A percentile compares a stretch with the other conserved stretches of the same genome.
Evolutionary conservation across 35 echinoderm and acorn worm genomes (phyloP).

Genomic region (Acanthaster planci): DNA sequence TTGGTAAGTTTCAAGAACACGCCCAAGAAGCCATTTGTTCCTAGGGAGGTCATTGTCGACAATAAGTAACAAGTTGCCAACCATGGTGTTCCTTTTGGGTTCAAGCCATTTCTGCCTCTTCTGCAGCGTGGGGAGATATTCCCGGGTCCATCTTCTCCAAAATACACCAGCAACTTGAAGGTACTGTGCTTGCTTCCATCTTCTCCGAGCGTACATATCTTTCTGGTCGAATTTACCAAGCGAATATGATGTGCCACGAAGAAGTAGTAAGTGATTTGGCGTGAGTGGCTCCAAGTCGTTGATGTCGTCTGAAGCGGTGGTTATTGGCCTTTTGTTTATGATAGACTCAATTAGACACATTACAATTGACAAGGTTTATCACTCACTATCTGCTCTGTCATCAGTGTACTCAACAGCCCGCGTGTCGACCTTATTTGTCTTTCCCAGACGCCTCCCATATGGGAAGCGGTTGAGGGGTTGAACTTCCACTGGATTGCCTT

Average conservation of each 20-base stretch:
- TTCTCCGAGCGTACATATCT: conserved; percentile 16
- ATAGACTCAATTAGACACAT: conserved; percentile 44
- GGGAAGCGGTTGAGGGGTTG: conserved; percentile 54
- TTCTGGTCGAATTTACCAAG: conserved; percentile 9
- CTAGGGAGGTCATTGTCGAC: conserved; percentile 16
- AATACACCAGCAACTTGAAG: conserved; percentile 24
- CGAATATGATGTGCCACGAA: background rate
- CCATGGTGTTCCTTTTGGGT: conserved; percentile 25
- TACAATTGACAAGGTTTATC: conserved; percentile 48
- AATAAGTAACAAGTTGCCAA: conserved; percentile 47
- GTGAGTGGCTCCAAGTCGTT: conserved; percentile 22
- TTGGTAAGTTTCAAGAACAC: too few relatives aligned
- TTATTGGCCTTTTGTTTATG: conserved; percentile 45
- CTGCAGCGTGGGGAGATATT: conserved; percentile 44
- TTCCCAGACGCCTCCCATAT: conserved; percentile 58
- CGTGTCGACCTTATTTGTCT: conserved; percentile 41
- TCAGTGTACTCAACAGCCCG: conserved; percentile 36
- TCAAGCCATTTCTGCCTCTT: conserved; percentile 46
- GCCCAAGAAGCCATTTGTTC: conserved; percentile 22
- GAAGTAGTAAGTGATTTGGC: too few relatives aligned
- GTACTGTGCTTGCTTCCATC: conserved; percentile 57
- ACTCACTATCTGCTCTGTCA: conserved; percentile 17
- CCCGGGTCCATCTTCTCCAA: conserved; percentile 54
- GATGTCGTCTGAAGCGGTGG: conserved; percentile 42
- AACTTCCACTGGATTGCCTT: conserved; percentile 36